Conservation (phyloP, 2,888 invertebrate species). For the Ditylenchus weischeri region DNA sequence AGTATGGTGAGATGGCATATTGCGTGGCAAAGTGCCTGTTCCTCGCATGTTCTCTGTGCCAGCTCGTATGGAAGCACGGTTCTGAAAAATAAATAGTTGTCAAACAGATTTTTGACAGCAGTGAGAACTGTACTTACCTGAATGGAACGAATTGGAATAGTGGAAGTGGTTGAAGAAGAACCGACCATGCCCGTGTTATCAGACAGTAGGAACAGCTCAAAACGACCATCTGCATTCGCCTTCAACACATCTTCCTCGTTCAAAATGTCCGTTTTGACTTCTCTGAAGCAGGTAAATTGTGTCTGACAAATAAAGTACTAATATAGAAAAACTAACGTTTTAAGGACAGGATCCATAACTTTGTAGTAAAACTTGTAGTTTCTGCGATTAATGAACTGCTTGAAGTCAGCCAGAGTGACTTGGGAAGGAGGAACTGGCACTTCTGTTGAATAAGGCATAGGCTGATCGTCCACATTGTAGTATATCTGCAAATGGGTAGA, state of each 20-base stretch:
- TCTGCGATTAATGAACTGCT: conserved; percentile 27
- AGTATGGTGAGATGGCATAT: neutral
- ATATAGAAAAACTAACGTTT: conserved; percentile 18
- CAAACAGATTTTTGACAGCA: too few relatives aligned
- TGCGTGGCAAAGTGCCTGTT: neutral
- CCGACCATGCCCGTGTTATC: conserved; percentile 8
- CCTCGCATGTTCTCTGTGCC: conserved; percentile 14
- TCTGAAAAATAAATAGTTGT: neutral
- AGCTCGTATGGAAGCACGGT: conserved; percentile 17
- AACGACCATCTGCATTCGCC: conserved; percentile 29
- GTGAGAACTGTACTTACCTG: neutral
- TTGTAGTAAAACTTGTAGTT: conserved; percentile 36
- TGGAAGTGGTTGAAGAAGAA: conserved; percentile 9
- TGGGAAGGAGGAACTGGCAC: conserved; percentile 36
- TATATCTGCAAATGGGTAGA: conserved; percentile 20
- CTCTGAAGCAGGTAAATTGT: conserved; percentile 19
- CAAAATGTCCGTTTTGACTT: conserved; percentile 37
- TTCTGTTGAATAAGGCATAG: conserved; percentile 29
- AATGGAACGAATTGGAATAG: conserved; percentile 9
- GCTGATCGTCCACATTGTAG: conserved; percentile 36
- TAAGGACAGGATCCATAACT: conserved; percentile 25
- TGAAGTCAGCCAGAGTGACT: conserved; percentile 35
- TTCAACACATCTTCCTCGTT: conserved; percentile 29
- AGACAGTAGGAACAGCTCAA: conserved; percentile 27
- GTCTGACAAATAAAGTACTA: neutral